A percentile compares a stretch with the other conserved stretches of the same genome.
Conservation (phyloP, 2,113 vertebrate genomes). For the Poeciliopsis prolifica region DNA sequence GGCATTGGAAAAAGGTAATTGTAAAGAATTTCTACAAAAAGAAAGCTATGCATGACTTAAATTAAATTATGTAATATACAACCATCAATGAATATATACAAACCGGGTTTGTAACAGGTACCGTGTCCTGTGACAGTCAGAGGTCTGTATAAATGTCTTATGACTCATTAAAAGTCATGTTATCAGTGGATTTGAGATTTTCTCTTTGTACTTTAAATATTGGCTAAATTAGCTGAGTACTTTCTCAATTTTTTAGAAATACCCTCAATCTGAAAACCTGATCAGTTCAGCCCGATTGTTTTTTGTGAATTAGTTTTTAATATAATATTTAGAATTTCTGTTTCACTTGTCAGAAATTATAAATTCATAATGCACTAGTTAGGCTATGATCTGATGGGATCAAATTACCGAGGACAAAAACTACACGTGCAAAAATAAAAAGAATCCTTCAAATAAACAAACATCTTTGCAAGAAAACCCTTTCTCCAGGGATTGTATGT, state of each 20-base stretch:
- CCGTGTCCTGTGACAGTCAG: conserved; percentile 18
- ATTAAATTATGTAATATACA: too few species aligned
- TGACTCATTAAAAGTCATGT: conserved; percentile 40
- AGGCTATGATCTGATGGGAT: neutral
- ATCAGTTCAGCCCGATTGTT: neutral
- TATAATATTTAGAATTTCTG: neutral
- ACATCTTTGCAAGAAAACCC: neutral
- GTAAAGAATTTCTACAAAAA: too few species aligned
- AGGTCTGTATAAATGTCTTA: conserved; percentile 29
- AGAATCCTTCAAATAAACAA: neutral
- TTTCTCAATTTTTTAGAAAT: neutral
- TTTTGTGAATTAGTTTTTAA: neutral
- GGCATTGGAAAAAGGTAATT: too few species aligned
- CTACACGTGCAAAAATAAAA: neutral
- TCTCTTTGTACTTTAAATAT: neutral
- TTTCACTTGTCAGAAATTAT: neutral
- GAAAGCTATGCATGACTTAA: too few species aligned
- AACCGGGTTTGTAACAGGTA: conserved; percentile 6
- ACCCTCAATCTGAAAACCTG: neutral
- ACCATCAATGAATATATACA: neutral
- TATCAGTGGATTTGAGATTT: conserved; percentile 6
- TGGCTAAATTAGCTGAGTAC: neutral
- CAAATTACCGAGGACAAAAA: neutral
- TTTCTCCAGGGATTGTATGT: neutral
- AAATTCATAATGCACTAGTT: neutral